Conservation (phyloP, 2,113 vertebrate species). For the Poeciliopsis retropinna region DNA sequence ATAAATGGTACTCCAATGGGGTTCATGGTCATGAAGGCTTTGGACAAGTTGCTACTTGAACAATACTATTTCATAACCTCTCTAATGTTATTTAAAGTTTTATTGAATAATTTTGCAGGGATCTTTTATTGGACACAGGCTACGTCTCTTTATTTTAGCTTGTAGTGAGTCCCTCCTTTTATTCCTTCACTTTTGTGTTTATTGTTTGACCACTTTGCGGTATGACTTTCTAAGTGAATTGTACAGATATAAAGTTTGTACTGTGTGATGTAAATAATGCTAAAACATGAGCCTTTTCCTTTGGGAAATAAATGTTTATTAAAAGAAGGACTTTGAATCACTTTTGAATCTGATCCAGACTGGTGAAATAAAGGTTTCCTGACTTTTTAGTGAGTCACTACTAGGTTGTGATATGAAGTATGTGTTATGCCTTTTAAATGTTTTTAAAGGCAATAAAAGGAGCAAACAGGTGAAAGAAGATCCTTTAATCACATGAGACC, state of each 20-base stretch:
- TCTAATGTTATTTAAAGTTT: conserved; percentile 68
- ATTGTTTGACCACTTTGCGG: conserved; percentile 32
- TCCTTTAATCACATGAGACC: too few relatives aligned
- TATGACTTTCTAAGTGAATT: conserved; percentile 43
- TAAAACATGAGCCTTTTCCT: conserved; percentile 64
- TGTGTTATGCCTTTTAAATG: too few relatives aligned
- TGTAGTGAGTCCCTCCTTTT: conserved; percentile 7
- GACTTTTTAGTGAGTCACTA: too few relatives aligned
- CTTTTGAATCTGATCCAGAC: conserved; percentile 9
- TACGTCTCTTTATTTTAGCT: background rate
- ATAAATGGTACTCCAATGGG: conserved; percentile 38
- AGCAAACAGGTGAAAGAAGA: too few relatives aligned
- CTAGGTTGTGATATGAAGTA: too few relatives aligned
- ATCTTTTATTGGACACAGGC: conserved; percentile 5
- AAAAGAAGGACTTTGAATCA: conserved; percentile 3
- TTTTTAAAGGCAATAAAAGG: too few relatives aligned
- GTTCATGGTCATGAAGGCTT: conserved; percentile 17
- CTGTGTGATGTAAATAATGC: conserved; percentile 77
- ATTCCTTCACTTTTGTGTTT: conserved; percentile 23
- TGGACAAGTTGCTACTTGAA: conserved; percentile 46
- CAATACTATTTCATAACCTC: conserved; percentile 46
- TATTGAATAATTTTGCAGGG: conserved; percentile 21
- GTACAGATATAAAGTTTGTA: conserved; percentile 60
- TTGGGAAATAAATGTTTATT: conserved; percentile 68
- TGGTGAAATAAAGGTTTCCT: background rate